phyloP scores from a whole-genome alignment of 2,888 invertebrate species.

The Eupeodes latifasciatus region DNA sequence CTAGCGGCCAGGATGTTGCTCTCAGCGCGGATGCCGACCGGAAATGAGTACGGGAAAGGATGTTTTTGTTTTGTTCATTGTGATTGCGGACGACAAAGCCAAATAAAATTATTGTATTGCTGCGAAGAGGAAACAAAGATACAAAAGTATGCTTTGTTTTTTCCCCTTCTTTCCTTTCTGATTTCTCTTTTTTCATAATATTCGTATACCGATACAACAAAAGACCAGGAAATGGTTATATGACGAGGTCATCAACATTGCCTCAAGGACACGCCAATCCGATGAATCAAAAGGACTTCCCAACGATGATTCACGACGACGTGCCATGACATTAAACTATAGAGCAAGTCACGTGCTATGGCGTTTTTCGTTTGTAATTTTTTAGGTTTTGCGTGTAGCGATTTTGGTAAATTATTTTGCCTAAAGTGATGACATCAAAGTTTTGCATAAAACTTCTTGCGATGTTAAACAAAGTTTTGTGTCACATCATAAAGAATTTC shows the following conservation, averaged over 20 bases:
- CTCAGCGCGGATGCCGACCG: too few relatives aligned
- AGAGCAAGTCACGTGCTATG: constrained; percentile 12
- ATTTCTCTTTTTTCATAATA: background rate
- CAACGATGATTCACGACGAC: constrained; percentile 11
- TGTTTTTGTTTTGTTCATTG: constrained; percentile 26
- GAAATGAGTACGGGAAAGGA: background rate
- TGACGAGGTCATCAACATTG: constrained; percentile 22
- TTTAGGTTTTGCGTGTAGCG: background rate
- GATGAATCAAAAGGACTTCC: background rate
- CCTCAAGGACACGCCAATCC: background rate
- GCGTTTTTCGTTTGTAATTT: background rate
- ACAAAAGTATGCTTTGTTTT: background rate
- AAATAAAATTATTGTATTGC: constrained; percentile 13
- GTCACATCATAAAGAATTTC: background rate
- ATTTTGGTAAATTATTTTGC: constrained; percentile 8
- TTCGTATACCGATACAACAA: background rate
- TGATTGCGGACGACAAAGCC: constrained; percentile 1
- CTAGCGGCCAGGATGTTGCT: background rate
- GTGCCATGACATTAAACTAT: background rate
- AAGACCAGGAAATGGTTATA: constrained; percentile 18
- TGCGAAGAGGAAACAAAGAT: background rate
- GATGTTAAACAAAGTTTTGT: background rate
- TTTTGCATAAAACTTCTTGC: background rate
- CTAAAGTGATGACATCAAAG: background rate
- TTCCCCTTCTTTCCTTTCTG: background rate